Base-by-base conservation (phyloP, 2,113 vertebrate species). In the Planiliza haematocheilus region DNA sequence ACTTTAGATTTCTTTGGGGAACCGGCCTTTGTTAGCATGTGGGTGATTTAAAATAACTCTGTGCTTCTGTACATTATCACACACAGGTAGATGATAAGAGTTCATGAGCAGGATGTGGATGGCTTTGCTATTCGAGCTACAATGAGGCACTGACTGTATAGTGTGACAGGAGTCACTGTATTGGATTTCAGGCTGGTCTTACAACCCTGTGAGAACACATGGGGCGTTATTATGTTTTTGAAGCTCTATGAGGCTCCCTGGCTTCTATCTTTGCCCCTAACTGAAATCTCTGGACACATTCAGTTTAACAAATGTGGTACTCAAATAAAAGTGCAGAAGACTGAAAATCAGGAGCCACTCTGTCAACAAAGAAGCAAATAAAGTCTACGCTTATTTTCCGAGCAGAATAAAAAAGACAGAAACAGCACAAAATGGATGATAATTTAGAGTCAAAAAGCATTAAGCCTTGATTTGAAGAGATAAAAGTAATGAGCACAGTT, bases 1-100 rank as follows among this genome's bases (percentile, higher is more conserved):
- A 63, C 6, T 50, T 69, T 67, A 30, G n/a, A 77, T 79, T 77
- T 78, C 80, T 80, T 43, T 30, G 5, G 62, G 69, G 70, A 36
- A 56, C 17, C 16, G 45, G 2, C 10, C 13, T 74, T 55, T 17
- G 17, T 64, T 59, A 36, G 34, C 12, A 52, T 6, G 1, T 62
- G 0, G 48, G 36, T 9, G 4, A 45, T 3, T 57, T 53, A 11
- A 52, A 64, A 56, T 10, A 10, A 43, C 17, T 62, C 5, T 38
- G 34, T 36, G 2, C n/a, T 50, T 17, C 13, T 62, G 38, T 16
- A 16, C 11, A 45, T 36, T 11, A 6, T 12, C 8, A 43, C 17
- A 11, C 6, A 18, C 12, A 48, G 36, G 18, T 45, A 34, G 8
- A 24, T 16, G 30, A 60, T 11, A 24, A 21, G 36, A 17, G 45